Conservation (phyloP, 2,113 vertebrate species). For the Otus sunia region DNA sequence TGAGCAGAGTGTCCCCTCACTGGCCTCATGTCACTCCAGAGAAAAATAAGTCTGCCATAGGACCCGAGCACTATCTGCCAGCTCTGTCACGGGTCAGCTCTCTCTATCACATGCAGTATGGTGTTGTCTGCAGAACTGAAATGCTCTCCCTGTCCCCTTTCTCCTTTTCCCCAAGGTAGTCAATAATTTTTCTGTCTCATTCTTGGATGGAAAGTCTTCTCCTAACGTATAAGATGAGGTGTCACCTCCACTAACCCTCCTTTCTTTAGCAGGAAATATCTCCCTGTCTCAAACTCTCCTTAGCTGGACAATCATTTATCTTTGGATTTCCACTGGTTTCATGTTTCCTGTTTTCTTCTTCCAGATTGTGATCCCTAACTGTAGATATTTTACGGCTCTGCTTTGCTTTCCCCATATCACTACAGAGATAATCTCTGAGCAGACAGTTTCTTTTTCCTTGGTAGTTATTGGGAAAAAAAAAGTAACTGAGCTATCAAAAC, state of each 20-base stretch:
- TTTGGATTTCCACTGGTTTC: slow-evolving; percentile 43
- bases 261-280: slow-evolving; percentile 36
- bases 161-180: neutral
- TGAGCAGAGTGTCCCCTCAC: neutral
- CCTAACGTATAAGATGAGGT: neutral
- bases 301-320: slow-evolving; percentile 29
- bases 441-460: slow-evolving; percentile 52
- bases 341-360: slow-evolving; percentile 64
- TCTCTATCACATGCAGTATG: neutral
- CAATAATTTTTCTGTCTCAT: neutral
- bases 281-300: slow-evolving; percentile 12
- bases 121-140: neutral
- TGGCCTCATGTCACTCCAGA: neutral
- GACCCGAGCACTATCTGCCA: neutral
- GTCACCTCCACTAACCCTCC: slow-evolving; percentile 23
- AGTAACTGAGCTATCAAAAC: slow-evolving; percentile 15
- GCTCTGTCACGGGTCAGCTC: neutral
- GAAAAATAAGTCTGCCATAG: neutral
- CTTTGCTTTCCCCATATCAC: slow-evolving; percentile 58
- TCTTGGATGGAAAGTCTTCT: slow-evolving; percentile 14
- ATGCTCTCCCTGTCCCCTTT: neutral
- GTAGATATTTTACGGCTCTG: slow-evolving; percentile 57
- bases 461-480: neutral
- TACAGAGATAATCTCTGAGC: slow-evolving; percentile 57
- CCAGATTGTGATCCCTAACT: slow-evolving; percentile 49